A percentile compares a stretch with the other conserved stretches of the same genome.
Evolutionary conservation across 2,888 invertebrate genomes (phyloP).

Genomic region (Drosophila neonasuta): DNA sequence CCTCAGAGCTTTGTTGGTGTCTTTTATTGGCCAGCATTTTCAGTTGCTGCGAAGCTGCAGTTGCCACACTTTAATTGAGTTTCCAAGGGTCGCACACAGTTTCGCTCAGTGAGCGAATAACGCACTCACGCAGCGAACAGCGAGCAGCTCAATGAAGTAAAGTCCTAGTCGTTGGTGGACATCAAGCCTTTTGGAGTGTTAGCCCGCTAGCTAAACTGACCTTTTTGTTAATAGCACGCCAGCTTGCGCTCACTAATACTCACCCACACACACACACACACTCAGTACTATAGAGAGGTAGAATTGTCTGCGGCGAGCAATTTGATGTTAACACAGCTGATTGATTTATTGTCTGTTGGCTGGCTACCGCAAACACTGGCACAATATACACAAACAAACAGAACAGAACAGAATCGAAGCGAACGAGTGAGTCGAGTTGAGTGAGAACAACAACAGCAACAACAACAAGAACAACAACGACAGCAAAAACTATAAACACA

Average conservation of each 20-base stretch:
- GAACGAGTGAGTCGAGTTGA: constrained; percentile 11
- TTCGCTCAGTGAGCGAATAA: constrained; percentile 37
- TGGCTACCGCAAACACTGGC: constrained; percentile 59
- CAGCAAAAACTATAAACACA: constrained; percentile 32
- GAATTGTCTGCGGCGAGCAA: constrained; percentile 66
- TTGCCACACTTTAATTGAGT: constrained; percentile 19
- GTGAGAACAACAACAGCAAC: too few species aligned
- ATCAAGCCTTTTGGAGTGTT: constrained; percentile 24
- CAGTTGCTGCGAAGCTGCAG: constrained; percentile 2
- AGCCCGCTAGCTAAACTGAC: constrained; percentile 41
- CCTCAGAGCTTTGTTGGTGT: too few species aligned
- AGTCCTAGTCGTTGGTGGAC: constrained; percentile 27
- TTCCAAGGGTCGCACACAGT: background rate
- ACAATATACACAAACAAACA: constrained; percentile 28
- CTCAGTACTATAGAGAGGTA: constrained; percentile 25
- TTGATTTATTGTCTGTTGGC: constrained; percentile 74
- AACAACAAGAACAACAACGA: background rate
- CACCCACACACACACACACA: constrained; percentile 3
- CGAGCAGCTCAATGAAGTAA: constrained; percentile 14
- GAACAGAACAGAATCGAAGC: constrained; percentile 22
- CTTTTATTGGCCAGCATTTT: background rate
- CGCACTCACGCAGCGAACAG: background rate
- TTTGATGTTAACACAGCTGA: constrained; percentile 76
- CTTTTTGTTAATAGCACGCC: constrained; percentile 41
- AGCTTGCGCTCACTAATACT: constrained; percentile 18